Evolutionary conservation across 2,113 vertebrate species (phyloP), one percentile per base, ranked within the genome.

Genomic region (Coregonus clupeaformis): DNA sequence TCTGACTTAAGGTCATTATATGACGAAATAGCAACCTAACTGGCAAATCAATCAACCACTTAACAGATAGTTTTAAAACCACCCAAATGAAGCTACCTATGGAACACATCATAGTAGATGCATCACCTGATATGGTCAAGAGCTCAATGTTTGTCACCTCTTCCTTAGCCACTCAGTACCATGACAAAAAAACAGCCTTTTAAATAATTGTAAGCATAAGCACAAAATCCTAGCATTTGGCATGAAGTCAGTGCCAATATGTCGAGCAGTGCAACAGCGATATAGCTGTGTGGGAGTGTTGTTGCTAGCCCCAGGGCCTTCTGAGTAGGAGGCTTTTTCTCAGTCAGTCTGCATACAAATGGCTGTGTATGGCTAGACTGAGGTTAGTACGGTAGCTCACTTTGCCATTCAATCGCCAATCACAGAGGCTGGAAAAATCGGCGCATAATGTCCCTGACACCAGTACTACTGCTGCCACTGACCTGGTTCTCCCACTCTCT

Each of bases 281-380:
- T 27, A 66, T 24, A 16, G 63, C 25, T 66, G 65, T 18, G 65
- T 67, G 65, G 65, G 65, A 67, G 65, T 67, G 65, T 32, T 36
- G 57, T 22, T 60, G 49, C 30, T 20, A 20, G 24, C 30, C 65
- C 63, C 18, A 6, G 65, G 29, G 65, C 65, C 13, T 9, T 66
- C 64, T 66, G 64, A 30, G 62, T 64, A 30, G 64, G 64, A 29
- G 64, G 14, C 16, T 30, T 65, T 65, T 3, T 18, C 29, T 67
- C 14, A 67, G 65, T 67, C 65, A 67, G 65, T 67, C 29, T 67
- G 65, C 29, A 67, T 67, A 29, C 18, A 20, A 52, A 52, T 52
- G 18, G 30, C 16, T 9, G 18, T 36, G 30, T 67, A 30, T 36
- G 65, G 18, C 13, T 30, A 66, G 64, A 18, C 64, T 66, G 29